Base-by-base conservation (phyloP, 2,888 invertebrate genomes). In the Nomada fucata region DNA sequence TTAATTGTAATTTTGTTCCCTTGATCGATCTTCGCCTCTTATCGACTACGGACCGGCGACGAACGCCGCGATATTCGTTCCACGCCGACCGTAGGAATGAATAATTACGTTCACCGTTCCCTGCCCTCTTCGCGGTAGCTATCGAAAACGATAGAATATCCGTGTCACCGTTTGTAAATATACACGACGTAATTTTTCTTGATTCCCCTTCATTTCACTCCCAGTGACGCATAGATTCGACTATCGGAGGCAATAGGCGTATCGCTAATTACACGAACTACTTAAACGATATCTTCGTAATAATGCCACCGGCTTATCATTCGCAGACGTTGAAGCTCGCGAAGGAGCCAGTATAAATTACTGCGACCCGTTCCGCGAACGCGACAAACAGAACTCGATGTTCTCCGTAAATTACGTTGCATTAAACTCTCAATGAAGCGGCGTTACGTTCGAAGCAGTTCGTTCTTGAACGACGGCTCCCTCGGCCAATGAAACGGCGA, bases 1-100 rank as follows among this genome's bases (percentile, higher is more conserved):
- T 88, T 87, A 86, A 86, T 82, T 70, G 84, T 82, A 79, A 86
- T 87, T 80, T 61, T 42, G 65, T 77, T 65, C 73, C 69, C 55
- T 67, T 60, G 84, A 80, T 88, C 84, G 88, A 87, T 88, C 86
- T 75, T 76, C 86, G 63, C 47, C 65, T 69, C 70, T 50, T 36
- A 20, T n/a, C 74, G 78, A 86, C 79, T 77, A 84, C 73, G 42
- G 42, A 11, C 29, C 52, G 53, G 50, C 53, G 59, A 36, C 78
- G 7, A 36, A 52, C 47, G 23, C 26, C 26, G 18, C 75, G 67
- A 67, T 72, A 79, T 77, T 64, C 88, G 53, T 53, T 86, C 67
- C 61, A 75, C 68, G 59, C 59, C 20, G 44, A 20, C 47, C 18
- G 47, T 36, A 69, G 53, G 60, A 77, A 77, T 74, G 78, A 81